Conservation (phyloP, 2,888 invertebrate species). For the Drosophila aldrichi region DNA sequence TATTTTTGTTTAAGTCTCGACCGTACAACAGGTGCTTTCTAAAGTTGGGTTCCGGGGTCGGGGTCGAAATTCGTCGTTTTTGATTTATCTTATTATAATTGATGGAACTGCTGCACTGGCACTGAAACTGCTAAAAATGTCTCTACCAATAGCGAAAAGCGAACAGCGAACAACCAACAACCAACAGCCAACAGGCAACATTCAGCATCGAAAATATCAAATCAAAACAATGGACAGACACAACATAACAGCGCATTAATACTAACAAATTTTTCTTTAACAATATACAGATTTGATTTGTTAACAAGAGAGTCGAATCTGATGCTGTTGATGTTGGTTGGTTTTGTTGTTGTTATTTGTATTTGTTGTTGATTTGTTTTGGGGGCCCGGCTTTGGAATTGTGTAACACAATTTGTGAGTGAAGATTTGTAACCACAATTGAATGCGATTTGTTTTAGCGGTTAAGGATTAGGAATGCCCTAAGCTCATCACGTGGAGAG, state of each 20-base stretch:
- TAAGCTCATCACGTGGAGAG: constrained; percentile 23
- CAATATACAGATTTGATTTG: constrained; percentile 74
- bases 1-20: constrained; percentile 28
- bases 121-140: constrained; percentile 30
- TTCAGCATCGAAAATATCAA: constrained; percentile 9
- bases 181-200: background rate
- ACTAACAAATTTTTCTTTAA: constrained; percentile 50
- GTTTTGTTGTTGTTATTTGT: constrained; percentile 3
- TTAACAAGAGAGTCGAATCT: constrained; percentile 56
- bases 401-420: constrained; percentile 47
- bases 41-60: constrained; percentile 36
- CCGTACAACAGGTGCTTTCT: constrained; percentile 76
- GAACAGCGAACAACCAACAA: background rate
- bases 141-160: background rate
- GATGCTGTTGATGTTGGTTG: background rate
- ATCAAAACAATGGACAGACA: constrained; percentile 56
- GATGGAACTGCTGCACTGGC: constrained; percentile 56
- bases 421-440: constrained; percentile 43
- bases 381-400: constrained; percentile 64
- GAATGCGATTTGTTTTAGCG: constrained; percentile 41
- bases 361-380: constrained; percentile 53
- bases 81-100: constrained; percentile 80
- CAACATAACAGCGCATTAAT: constrained; percentile 55
- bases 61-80: constrained; percentile 32
- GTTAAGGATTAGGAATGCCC: constrained; percentile 37